These are phyloP conservation scores for Ptychodera flava DNA, from an alignment of 35 echinoderm and acorn worm genomes.

Conservation along the genomic window DNA sequence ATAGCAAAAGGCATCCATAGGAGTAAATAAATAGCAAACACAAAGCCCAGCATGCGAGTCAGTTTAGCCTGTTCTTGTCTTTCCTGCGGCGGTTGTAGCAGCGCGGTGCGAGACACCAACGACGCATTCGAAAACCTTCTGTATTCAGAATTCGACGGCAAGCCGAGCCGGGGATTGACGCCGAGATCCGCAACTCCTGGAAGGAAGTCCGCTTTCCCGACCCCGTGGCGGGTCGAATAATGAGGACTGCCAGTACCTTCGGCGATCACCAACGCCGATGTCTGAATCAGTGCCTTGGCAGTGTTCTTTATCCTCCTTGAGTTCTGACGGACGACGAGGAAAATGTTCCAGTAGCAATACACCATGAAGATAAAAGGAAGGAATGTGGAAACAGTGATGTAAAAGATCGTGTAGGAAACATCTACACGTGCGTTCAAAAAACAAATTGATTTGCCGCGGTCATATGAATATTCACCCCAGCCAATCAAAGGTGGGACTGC, in stretches of 20 bases:
- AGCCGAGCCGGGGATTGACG: neutral
- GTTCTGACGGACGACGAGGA: neutral
- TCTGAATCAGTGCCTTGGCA: neutral
- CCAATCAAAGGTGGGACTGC: neutral
- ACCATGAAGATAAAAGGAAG: neutral
- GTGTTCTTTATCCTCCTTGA: neutral
- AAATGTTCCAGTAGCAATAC: neutral
- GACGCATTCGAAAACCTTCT: neutral
- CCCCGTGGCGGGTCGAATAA: neutral
- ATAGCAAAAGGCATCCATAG: neutral
- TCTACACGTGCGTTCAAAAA: neutral
- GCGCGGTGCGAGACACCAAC: neutral
- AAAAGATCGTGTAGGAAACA: neutral
- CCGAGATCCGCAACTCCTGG: neutral
- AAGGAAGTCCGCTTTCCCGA: neutral
- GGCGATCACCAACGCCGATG: neutral
- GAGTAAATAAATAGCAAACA: neutral
- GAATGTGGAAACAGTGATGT: neutral
- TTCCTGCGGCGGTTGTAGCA: neutral
- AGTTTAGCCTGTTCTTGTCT: neutral
- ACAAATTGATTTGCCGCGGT: neutral
- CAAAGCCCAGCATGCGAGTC: neutral
- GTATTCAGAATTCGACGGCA: neutral
- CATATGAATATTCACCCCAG: neutral
- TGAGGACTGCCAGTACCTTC: neutral